A percentile compares a stretch with the other conserved stretches of the same genome.
Conservation (phyloP, 2,797 vertebrate genomes). For the Characodon lateralis region DNA sequence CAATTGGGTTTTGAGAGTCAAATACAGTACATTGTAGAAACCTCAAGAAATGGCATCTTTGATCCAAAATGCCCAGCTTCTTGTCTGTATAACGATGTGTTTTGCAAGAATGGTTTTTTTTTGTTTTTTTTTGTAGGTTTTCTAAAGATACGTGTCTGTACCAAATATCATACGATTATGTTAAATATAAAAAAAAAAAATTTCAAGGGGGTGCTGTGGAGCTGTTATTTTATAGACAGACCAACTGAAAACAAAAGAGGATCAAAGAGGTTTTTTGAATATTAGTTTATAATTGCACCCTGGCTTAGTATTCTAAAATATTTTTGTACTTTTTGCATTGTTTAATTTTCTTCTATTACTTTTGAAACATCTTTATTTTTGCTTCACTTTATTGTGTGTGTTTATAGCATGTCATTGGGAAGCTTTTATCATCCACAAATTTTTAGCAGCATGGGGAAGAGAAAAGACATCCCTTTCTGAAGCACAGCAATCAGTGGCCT, state of each 20-base stretch:
- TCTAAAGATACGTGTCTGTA: not conserved
- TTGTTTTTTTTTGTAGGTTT: too few species aligned
- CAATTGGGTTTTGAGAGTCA: too few species aligned
- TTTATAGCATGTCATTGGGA: conserved; percentile 15
- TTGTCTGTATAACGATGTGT: not conserved
- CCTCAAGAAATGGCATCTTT: not conserved
- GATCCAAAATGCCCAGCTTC: not conserved
- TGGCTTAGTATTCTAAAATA: not conserved
- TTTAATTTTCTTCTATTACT: not conserved
- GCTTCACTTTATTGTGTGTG: not conserved
- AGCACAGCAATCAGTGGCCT: conserved; percentile 35
- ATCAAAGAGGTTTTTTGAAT: not conserved
- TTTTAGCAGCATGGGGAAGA: conserved; percentile 18
- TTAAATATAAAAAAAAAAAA: too few species aligned
- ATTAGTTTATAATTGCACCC: not conserved
- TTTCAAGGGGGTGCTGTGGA: too few species aligned
- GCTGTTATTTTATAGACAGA: not conserved
- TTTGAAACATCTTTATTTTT: not conserved
- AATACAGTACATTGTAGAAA: not conserved
- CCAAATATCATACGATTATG: too few species aligned
- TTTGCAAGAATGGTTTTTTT: not conserved
- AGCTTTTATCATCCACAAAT: conserved; percentile 28
- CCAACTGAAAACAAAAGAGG: not conserved
- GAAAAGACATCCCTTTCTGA: conserved; percentile 35
- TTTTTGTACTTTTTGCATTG: not conserved